Conservation (phyloP, 53 echinoderm and acorn worm species). For the Pentamera pediparva region DNA sequence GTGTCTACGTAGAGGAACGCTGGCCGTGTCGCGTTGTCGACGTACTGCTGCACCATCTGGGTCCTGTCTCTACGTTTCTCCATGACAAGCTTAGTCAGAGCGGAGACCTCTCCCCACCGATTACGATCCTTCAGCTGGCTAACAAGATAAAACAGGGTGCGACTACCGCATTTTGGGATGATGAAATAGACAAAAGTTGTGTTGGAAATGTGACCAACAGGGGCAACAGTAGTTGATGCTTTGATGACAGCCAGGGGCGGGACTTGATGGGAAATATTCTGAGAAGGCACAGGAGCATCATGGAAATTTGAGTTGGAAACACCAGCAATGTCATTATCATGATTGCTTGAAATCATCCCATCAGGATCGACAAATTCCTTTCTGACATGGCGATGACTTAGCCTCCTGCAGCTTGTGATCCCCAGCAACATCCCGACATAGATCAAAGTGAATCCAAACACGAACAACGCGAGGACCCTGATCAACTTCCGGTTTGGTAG, state of each 20-base stretch:
- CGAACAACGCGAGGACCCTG: neutral
- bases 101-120: slow-evolving; percentile 3
- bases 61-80: slow-evolving; percentile 21
- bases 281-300: no score
- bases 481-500: slow-evolving; percentile 5
- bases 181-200: slow-evolving; percentile 24
- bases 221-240: neutral
- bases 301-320: no score
- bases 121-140: slow-evolving; percentile 5
- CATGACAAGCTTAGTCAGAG: slow-evolving; percentile 18
- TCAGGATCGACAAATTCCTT: no score
- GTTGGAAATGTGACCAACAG: neutral
- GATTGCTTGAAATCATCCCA: no score
- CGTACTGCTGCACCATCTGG: slow-evolving; percentile 14
- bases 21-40: slow-evolving; percentile 10
- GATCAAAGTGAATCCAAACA: neutral
- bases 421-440: neutral
- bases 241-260: no score
- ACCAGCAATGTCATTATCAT: no score
- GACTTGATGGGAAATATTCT: no score
- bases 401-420: neutral
- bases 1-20: slow-evolving; percentile 26
- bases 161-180: slow-evolving; percentile 21
- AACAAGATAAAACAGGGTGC: slow-evolving; percentile 20
- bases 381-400: no score